Evolutionary conservation across 2,113 vertebrate genomes (phyloP).

Genomic region (Philantomba maxwellii): DNA sequence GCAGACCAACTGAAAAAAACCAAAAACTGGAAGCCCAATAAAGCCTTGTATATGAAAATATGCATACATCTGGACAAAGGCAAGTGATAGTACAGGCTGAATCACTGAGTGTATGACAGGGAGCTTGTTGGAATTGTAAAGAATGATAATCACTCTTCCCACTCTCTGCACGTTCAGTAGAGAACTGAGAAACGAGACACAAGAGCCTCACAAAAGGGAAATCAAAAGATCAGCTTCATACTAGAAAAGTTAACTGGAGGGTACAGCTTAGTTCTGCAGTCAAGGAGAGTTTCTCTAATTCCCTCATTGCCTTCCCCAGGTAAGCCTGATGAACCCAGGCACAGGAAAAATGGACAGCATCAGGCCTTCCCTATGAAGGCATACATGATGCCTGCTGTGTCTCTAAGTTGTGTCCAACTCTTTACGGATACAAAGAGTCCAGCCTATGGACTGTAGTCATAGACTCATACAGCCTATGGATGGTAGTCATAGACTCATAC

Average conservation of each 20-base stretch:
- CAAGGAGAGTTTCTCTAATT: not conserved
- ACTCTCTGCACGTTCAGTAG: not conserved
- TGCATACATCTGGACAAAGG: not conserved
- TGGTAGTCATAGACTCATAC: too few relatives aligned
- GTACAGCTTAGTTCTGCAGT: not conserved
- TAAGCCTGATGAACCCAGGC: not conserved
- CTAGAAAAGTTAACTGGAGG: not conserved
- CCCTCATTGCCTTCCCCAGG: not conserved
- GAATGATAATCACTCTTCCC: not conserved
- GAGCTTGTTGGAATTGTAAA: not conserved
- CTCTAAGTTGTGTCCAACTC: not conserved
- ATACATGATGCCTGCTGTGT: not conserved
- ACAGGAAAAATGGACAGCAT: not conserved
- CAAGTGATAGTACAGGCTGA: not conserved
- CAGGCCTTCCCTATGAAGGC: not conserved
- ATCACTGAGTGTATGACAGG: not conserved
- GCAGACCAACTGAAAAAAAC: not conserved
- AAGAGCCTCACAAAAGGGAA: not conserved
- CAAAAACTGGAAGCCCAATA: not conserved
- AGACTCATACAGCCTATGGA: too few relatives aligned
- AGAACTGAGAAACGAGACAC: not conserved
- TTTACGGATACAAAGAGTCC: not conserved
- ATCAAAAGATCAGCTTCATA: not conserved
- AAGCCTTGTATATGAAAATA: not conserved
- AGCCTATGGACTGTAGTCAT: not conserved